Percentiles rank a stretch among this genome's conserved stretches.
These are phyloP conservation scores for Diarsia brunnea DNA, from an alignment of 2,888 invertebrate species.

Conservation along the genomic window DNA sequence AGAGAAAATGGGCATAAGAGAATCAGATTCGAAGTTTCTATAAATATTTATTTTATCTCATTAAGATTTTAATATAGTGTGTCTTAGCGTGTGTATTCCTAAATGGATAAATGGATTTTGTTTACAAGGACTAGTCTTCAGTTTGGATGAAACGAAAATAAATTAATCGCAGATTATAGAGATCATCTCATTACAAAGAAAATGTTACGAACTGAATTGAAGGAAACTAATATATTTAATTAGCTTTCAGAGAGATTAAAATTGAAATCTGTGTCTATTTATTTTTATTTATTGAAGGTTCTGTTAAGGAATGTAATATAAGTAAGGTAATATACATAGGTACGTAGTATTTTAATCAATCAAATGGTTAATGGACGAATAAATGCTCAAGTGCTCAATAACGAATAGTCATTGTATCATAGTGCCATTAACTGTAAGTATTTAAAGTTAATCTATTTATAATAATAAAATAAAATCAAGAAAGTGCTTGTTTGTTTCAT, in stretches of 20 bases:
- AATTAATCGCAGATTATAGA: neutral
- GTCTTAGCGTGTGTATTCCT: neutral
- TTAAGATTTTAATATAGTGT: neutral
- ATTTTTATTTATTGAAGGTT: neutral
- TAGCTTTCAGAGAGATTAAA: neutral
- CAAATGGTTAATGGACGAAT: neutral
- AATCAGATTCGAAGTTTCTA: neutral
- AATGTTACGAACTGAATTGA: neutral
- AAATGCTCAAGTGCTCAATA: neutral
- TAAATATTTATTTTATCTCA: neutral
- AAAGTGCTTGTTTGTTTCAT: slow-evolving; percentile 18
- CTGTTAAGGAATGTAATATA: neutral
- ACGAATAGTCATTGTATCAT: neutral
- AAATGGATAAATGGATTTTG: neutral
- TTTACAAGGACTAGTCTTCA: neutral
- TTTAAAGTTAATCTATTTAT: slow-evolving; percentile 9
- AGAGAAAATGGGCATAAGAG: too few relatives aligned
- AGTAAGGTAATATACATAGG: neutral
- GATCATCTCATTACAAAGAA: neutral
- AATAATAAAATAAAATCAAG: neutral
- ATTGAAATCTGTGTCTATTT: neutral
- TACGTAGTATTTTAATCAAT: neutral
- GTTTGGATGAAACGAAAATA: neutral
- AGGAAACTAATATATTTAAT: neutral
- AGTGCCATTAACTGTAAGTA: slow-evolving; percentile 25